Evolutionary conservation across 2,113 vertebrate species (phyloP), one percentile per base, ranked within the genome.

Genomic region (Ovis canadensis): DNA sequence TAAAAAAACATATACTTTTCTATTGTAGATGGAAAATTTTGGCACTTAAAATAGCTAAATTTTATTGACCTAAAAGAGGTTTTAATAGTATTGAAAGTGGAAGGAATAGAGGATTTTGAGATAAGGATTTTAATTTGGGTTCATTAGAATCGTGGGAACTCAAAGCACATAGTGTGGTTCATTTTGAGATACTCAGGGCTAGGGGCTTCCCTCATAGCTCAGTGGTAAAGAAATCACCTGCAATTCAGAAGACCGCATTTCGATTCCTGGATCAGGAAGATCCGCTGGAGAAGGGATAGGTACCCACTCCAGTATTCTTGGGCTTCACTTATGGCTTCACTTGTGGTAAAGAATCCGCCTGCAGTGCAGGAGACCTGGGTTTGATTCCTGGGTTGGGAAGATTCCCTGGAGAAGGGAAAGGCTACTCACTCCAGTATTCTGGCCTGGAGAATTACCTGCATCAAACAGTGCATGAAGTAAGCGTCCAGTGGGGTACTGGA

Each of bases 61-160:
- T 84, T 54, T 95, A 15, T 71, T 95, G 88, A 96, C 88, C 23
- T 94, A 95, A 88, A 95, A 91, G 33, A 93, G 48, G 54, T 95
- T 97, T 98, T 93, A 89, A 84, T 95, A 83, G 29, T 94, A 57
- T n/a, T 55, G 77, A 91, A 67, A 85, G 54, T 83, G 81, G 43
- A 91, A 87, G 84, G 64, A 97, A 90, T 54, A 90, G 88, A 93
- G 36, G 81, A 80, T 96, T 96, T 98, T 91, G 89, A 96, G 88
- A 64, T 91, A 84, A 88, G 77, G 36, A 94, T 96, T 95, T 90
- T 94, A 60, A 62, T 93, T 96, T 93, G 89, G 54, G 82, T 88
- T 95, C 95, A 87, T 96, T 95, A 94, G 97, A 92, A 97, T 91
- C 40, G 25, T 91, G 71, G 78, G 45, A 91, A 94, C 88, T 60